Evolutionary conservation across 2,113 vertebrate genomes (phyloP).

Genomic region (Sterna hirundo): DNA sequence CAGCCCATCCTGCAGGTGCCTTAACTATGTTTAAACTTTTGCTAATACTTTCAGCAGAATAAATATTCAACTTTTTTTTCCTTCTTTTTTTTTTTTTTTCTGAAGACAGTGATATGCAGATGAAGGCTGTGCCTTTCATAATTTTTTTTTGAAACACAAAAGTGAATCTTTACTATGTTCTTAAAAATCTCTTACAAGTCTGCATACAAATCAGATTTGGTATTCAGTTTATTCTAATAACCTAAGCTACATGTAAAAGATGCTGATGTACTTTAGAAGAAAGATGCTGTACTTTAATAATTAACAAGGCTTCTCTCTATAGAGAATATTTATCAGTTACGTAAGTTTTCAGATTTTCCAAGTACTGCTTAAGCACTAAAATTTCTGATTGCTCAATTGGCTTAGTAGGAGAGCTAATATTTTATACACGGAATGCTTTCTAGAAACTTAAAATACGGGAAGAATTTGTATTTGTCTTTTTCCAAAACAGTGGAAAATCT

Average conservation of each 20-base stretch:
- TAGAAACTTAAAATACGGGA: background rate
- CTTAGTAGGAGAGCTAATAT: background rate
- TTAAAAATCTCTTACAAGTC: slow-evolving; percentile 48
- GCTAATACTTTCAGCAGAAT: background rate
- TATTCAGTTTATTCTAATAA: slow-evolving; percentile 58
- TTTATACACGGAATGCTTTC: background rate
- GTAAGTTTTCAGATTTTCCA: slow-evolving; percentile 41
- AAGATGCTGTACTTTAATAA: slow-evolving; percentile 46
- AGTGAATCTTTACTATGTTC: slow-evolving; percentile 35
- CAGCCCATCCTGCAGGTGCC: background rate
- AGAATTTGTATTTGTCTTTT: background rate
- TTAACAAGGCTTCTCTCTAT: slow-evolving; percentile 12
- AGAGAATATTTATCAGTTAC: slow-evolving; percentile 45
- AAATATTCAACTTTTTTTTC: background rate
- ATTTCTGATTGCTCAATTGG: background rate
- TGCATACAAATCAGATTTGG: slow-evolving; percentile 41
- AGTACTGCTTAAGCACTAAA: background rate
- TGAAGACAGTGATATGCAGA: background rate
- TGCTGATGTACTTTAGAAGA: slow-evolving; percentile 46
- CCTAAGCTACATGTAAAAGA: slow-evolving; percentile 26
- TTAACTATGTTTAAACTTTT: background rate
- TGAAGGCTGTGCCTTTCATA: slow-evolving; percentile 21
- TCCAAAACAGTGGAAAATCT: background rate
- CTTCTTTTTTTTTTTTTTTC: background rate
- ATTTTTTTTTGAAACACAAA: background rate